phyloP scores from a whole-genome alignment of 2,797 vertebrate species.

The Enteromius viviparus region DNA sequence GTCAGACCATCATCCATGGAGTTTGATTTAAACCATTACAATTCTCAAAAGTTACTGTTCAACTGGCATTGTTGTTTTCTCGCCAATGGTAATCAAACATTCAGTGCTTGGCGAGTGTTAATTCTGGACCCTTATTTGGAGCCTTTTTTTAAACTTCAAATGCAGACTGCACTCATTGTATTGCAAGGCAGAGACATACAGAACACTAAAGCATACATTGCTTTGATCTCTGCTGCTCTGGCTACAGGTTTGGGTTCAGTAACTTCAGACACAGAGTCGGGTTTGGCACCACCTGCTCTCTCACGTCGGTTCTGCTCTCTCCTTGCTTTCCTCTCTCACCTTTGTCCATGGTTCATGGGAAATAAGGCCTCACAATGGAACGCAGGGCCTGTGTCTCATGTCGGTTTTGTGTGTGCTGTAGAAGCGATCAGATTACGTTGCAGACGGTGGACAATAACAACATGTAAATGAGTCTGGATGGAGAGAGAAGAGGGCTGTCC shows the following conservation, averaged over 20 bases:
- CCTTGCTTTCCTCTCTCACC: constrained; percentile 50
- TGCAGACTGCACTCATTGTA: constrained; percentile 5
- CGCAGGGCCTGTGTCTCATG: constrained; percentile 62
- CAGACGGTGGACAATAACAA: constrained; percentile 70
- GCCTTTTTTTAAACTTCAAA: neutral
- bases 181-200: constrained; percentile 23
- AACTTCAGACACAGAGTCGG: constrained; percentile 44
- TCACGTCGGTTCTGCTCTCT: constrained; percentile 46
- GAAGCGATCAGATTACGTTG: constrained; percentile 68
- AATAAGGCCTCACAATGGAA: constrained; percentile 62
- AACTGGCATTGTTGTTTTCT: neutral
- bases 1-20: neutral
- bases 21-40: neutral
- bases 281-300: constrained; percentile 49
- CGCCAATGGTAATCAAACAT: neutral
- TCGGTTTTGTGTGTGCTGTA: constrained; percentile 67
- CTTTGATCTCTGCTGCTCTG: constrained; percentile 44
- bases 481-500: constrained; percentile 48
- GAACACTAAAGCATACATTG: constrained; percentile 29
- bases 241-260: constrained; percentile 42
- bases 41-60: neutral
- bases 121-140: neutral
- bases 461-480: constrained; percentile 62
- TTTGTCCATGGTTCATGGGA: constrained; percentile 64
- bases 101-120: neutral